Base-by-base conservation (phyloP, 2,888 invertebrate species). In the Neoscelio sp. region DNA sequence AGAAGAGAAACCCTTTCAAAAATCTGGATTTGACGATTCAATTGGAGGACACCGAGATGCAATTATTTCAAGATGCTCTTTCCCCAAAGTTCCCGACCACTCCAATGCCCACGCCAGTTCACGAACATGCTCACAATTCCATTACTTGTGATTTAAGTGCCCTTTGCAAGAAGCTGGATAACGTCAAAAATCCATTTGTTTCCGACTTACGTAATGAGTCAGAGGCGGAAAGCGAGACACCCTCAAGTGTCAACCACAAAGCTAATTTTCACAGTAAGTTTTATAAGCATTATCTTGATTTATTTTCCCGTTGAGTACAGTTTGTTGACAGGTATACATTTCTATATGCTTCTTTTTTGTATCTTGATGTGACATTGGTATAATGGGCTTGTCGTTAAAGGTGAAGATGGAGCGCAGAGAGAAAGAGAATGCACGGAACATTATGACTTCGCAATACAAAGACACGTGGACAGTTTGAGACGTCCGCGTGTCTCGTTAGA, bases 401-500 rank as follows among this genome's bases (percentile, higher is more conserved):
- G 77, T 26, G 84, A 84, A 10, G 82, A 83, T 42, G 79, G 65
- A 28, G 64, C 60, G 15, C 90, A 91, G 44, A 89, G 89, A 48
- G 91, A 91, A 79, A 88, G 90, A 62, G 91, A 91, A 58, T 90
- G 89, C 79, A 89, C 91, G 5, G 90, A 90, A 71, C 89, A 89
- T 77, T 89, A 89, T 78, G 88, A 87, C 35, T 85, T 83, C 7
- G 87, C 87, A 2, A 86, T 85, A 1, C 93, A 93, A 81, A 90
- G 93, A 82, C 92, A 93, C 81, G 91, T 92, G 10, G 93, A 93
- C 78, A 93, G 93, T 82, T 87, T 93, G 40, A 91, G 82, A 40
- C 86, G 83, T 40, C 54, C 78, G 17, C 54, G 52, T 30, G 65
- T 17, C 42, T 68, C 60, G 60, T 46, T 65, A 60, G 26, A 13